Evolutionary conservation across 2,113 vertebrate genomes (phyloP).

Genomic region (Recurvirostra avosetta): DNA sequence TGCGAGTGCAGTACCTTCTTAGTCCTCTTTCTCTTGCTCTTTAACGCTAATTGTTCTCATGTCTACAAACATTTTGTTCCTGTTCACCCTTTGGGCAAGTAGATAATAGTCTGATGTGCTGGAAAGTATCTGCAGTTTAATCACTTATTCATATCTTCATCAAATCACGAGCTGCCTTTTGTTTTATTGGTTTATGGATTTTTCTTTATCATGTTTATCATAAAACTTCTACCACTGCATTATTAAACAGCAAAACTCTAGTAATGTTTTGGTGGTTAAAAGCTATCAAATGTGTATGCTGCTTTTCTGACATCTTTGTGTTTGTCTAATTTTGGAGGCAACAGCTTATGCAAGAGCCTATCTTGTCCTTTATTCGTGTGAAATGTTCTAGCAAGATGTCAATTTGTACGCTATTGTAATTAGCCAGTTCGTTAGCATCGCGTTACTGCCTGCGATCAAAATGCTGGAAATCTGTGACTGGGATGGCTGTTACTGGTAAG

Average conservation of each 20-base stretch:
- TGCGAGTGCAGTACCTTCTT: neutral
- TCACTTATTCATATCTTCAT: neutral
- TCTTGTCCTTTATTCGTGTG: neutral
- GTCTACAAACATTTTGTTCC: neutral
- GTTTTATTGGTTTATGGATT: neutral
- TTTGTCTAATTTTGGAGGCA: neutral
- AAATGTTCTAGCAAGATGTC: neutral
- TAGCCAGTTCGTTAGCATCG: neutral
- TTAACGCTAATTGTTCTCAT: neutral
- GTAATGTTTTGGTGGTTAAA: neutral
- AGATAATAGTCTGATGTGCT: neutral
- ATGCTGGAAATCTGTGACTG: neutral
- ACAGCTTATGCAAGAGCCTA: neutral
- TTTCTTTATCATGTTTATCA: neutral
- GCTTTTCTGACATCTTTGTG: neutral
- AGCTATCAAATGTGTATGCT: fast-evolving
- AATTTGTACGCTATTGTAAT: neutral
- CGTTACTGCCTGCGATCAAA: neutral
- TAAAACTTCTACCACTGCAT: neutral
- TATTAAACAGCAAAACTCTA: neutral
- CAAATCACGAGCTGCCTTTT: neutral
- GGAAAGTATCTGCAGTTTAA: neutral
- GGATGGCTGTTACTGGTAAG: neutral
- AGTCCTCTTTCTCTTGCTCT: neutral
- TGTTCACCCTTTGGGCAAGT: neutral